Conservation (phyloP, 2,888 invertebrate genomes). For the Drosophila siamana region DNA sequence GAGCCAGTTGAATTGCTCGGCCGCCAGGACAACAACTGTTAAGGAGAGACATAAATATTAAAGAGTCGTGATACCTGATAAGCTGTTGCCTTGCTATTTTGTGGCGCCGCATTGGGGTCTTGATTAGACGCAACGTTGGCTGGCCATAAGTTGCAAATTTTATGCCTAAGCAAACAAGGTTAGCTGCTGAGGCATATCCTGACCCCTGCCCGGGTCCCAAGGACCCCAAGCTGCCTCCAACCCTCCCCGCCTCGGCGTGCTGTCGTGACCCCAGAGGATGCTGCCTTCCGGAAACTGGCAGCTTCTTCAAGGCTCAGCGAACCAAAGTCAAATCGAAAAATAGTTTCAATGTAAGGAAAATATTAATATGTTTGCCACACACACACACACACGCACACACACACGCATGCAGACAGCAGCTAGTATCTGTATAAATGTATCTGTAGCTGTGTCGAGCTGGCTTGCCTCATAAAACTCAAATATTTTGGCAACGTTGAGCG, state of each 20-base stretch:
- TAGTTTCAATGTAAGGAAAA: conserved; percentile 68
- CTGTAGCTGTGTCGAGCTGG: conserved; percentile 13
- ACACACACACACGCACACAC: neutral
- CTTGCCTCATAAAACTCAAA: conserved; percentile 53
- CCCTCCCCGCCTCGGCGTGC: too few relatives aligned
- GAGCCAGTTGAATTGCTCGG: too few relatives aligned
- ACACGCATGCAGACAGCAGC: too few relatives aligned
- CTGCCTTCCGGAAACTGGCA: conserved; percentile 28
- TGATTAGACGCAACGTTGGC: conserved; percentile 47
- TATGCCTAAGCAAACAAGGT: conserved; percentile 63
- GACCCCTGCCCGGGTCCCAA: neutral
- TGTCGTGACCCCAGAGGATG: conserved; percentile 1
- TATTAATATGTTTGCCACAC: conserved; percentile 60
- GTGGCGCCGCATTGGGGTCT: conserved; percentile 48
- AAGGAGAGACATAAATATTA: conserved; percentile 53
- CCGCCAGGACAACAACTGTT: conserved; percentile 18
- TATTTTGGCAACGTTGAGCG: conserved; percentile 36
- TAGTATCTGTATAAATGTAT: conserved; percentile 4
- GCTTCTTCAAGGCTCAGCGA: conserved; percentile 42
- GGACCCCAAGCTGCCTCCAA: neutral
- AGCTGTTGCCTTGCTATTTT: conserved; percentile 44
- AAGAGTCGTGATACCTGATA: conserved; percentile 55
- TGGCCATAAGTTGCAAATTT: conserved; percentile 56
- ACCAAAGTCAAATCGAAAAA: conserved; percentile 68
- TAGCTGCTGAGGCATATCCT: conserved; percentile 29